Percentiles rank a stretch among this genome's conserved stretches.
phyloP scores from a whole-genome alignment of 2,797 vertebrate genomes.

The Xenentodon cancila region DNA sequence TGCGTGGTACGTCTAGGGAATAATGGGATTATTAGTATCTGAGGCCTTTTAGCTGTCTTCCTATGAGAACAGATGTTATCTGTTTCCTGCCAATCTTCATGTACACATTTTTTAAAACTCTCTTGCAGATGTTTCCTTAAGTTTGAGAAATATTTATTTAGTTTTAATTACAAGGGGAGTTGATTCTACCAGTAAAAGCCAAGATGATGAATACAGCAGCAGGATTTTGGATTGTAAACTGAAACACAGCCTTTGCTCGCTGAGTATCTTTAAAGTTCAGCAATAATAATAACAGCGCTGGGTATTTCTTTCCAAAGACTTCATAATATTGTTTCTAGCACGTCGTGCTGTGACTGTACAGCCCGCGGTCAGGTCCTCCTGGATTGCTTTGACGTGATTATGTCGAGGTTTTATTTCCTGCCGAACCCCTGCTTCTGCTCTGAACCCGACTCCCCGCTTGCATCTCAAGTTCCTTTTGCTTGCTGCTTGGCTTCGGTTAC shows the following conservation, averaged over 20 bases:
- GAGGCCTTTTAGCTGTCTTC: not conserved
- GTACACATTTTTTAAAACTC: not conserved
- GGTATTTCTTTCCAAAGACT: not conserved
- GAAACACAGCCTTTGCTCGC: no score
- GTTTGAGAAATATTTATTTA: not conserved
- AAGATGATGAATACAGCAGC: no score
- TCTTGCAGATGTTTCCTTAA: not conserved
- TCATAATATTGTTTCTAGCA: not conserved
- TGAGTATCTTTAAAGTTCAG: no score
- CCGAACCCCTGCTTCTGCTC: conserved; percentile 9
- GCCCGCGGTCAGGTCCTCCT: not conserved
- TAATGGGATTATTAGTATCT: not conserved
- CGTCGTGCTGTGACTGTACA: not conserved
- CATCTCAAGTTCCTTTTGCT: conserved; percentile 60
- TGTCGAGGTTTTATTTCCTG: not conserved
- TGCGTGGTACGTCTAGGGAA: no score
- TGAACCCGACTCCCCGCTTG: conserved; percentile 45
- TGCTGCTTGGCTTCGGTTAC: conserved; percentile 61
- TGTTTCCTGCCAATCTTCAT: conserved; percentile 10
- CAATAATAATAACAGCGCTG: no score
- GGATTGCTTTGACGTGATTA: not conserved
- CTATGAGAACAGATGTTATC: conserved; percentile 1
- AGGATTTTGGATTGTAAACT: no score
- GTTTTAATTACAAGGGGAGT: not conserved
- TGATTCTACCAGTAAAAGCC: no score